Conservation (phyloP, 2,888 invertebrate genomes). For the Agriopis leucophaearia region DNA sequence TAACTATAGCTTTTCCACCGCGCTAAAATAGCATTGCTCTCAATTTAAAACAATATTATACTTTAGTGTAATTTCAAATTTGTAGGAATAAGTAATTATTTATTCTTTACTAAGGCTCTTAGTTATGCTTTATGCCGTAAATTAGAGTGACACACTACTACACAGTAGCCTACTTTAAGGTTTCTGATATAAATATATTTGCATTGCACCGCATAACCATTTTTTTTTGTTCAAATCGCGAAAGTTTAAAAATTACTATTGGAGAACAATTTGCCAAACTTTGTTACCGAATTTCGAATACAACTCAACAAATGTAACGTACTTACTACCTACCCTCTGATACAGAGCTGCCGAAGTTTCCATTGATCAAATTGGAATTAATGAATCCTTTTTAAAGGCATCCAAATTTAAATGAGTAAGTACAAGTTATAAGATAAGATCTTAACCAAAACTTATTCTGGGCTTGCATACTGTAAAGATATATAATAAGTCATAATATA, state of each 20-base stretch:
- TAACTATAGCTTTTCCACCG: too few species aligned
- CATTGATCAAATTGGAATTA: conserved; percentile 37
- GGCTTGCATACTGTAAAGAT: background rate
- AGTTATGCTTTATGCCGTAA: background rate
- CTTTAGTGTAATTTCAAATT: too few species aligned
- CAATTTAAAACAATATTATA: too few species aligned
- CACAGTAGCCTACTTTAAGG: background rate
- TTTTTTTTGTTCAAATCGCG: too few species aligned
- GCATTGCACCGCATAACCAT: conserved; percentile 25
- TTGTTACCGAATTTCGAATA: conserved; percentile 42
- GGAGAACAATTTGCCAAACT: conserved; percentile 43
- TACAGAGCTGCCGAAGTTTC: conserved; percentile 33
- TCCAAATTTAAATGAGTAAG: conserved; percentile 1
- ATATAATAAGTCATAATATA: background rate
- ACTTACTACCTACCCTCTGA: conserved; percentile 15
- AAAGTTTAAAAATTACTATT: too few species aligned
- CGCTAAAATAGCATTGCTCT: too few species aligned
- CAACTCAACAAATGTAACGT: conserved; percentile 43
- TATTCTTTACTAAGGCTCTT: background rate
- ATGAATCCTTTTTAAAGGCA: conserved; percentile 30
- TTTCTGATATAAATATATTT: conserved; percentile 17
- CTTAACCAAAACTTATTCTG: background rate
- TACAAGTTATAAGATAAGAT: conserved; percentile 9
- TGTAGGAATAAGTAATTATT: too few species aligned
- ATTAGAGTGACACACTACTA: background rate